phyloP scores from a whole-genome alignment of 2,797 vertebrate species.

The Hippoglossus hippoglossus region DNA sequence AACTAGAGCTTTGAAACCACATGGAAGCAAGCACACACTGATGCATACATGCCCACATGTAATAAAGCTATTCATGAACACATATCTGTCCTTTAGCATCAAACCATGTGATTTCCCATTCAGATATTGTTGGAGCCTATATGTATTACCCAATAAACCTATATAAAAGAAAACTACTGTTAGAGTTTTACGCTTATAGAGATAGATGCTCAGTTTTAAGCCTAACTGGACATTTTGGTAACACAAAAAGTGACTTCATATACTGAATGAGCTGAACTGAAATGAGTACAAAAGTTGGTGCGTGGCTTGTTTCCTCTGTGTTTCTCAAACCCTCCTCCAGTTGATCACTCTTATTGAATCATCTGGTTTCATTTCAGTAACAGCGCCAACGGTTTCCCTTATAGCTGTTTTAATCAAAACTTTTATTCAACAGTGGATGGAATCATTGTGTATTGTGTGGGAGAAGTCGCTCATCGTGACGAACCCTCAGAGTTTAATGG shows the following conservation, averaged over 20 bases:
- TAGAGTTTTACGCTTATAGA: too few species aligned
- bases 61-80: background rate
- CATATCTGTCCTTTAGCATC: background rate
- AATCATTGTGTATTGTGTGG: background rate
- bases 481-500: background rate
- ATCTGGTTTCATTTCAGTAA: background rate
- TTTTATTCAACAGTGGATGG: background rate
- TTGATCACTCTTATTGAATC: background rate
- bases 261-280: background rate
- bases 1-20: constrained; percentile 25
- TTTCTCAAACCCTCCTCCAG: too few species aligned
- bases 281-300: background rate
- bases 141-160: constrained; percentile 6
- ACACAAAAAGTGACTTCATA: background rate
- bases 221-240: background rate
- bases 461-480: background rate
- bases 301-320: background rate
- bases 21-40: constrained; percentile 11
- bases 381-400: background rate
- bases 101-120: too few species aligned
- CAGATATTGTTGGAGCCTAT: too few species aligned
- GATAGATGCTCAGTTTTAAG: background rate
- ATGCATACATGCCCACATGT: too few species aligned
- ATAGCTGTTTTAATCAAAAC: background rate
- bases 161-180: constrained; percentile 28